A percentile compares a stretch with the other conserved stretches of the same genome.
These are phyloP conservation scores for Erannis defoliaria DNA, from an alignment of 2,888 invertebrate species.

Conservation along the genomic window DNA sequence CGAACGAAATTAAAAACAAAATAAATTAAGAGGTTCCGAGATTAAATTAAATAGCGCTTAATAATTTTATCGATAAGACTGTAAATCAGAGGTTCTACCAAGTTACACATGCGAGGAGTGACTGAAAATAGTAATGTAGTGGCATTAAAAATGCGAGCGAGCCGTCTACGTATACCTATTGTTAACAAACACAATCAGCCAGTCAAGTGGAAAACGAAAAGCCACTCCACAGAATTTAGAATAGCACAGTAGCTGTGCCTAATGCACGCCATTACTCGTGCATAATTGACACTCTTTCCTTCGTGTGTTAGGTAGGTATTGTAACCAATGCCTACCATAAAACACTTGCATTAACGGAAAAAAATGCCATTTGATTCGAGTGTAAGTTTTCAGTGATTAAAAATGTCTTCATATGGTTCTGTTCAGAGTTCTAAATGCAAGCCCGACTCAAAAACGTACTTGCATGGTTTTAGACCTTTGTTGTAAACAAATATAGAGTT, in stretches of 20 bases:
- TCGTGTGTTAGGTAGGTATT: not conserved
- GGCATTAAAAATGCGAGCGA: conserved; percentile 19
- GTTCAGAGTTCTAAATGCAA: no score
- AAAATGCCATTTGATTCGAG: no score
- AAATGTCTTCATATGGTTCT: no score
- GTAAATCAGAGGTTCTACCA: not conserved
- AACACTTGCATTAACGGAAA: no score
- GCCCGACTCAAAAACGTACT: no score
- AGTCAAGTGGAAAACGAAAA: conserved; percentile 58
- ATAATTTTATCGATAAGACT: not conserved
- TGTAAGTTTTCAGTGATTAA: no score
- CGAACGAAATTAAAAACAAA: not conserved
- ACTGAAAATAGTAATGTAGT: conserved; percentile 21
- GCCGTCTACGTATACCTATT: conserved; percentile 63
- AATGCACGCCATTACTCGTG: conserved; percentile 43
- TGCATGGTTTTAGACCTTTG: no score
- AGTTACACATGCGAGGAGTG: not conserved
- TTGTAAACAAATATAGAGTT: no score
- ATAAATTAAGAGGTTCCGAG: not conserved
- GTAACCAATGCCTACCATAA: no score
- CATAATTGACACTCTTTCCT: conserved; percentile 9
- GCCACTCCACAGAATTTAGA: not conserved
- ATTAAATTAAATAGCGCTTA: not conserved
- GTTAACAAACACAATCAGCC: conserved; percentile 54
- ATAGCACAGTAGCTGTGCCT: conserved; percentile 17